A percentile compares a stretch with the other conserved stretches of the same genome.
phyloP scores from a whole-genome alignment of 2,113 vertebrate species.

The Circaetus cinerascens region DNA sequence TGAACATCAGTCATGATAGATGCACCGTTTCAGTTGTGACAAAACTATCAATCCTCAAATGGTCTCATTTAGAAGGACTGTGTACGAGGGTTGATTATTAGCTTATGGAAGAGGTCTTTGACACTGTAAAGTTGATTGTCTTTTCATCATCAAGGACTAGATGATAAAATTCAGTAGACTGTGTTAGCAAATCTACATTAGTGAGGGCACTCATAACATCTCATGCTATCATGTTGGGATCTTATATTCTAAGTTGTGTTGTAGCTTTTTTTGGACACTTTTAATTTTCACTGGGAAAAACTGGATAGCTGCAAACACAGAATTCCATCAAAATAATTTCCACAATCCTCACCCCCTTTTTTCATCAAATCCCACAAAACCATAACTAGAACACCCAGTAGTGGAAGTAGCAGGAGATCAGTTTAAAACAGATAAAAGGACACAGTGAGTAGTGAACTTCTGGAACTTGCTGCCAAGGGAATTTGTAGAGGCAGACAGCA shows the following conservation, averaged over 20 bases:
- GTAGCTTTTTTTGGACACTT: neutral
- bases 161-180: neutral
- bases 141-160: neutral
- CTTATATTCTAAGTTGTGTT: neutral
- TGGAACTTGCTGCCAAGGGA: constrained; percentile 30
- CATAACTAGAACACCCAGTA: neutral
- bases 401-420: neutral
- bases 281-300: neutral
- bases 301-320: neutral
- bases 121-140: neutral
- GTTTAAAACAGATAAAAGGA: neutral
- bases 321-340: neutral
- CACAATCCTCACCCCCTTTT: neutral
- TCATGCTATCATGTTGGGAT: neutral
- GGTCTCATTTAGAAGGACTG: neutral
- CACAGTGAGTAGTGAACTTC: neutral
- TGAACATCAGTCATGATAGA: neutral
- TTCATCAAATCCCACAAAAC: neutral
- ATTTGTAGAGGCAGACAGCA: constrained; percentile 12
- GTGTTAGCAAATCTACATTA: neutral
- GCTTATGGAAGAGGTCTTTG: neutral
- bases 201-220: neutral
- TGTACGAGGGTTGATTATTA: neutral
- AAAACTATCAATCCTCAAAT: neutral
- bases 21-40: neutral